Evolutionary conservation across 1,140 invertebrate genomes (phyloP), one percentile per base, ranked within the genome.

Genomic region (Penaeus indicus): DNA sequence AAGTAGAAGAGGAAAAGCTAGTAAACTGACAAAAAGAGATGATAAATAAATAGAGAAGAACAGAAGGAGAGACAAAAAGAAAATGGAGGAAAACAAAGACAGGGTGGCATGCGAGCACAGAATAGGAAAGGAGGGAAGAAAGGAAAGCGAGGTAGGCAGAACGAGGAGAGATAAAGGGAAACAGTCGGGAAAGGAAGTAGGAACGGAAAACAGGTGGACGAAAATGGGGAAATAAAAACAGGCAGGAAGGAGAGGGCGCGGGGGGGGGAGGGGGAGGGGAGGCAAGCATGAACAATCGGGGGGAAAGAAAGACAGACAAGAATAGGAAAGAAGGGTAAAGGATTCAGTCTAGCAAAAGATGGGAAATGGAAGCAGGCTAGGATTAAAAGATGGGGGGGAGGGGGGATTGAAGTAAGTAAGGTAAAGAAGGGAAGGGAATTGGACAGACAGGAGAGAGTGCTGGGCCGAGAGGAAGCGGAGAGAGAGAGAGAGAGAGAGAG

Each of bases 31-130:
- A 67, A 67, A 7, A 22, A 67, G 64, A 25, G 0, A 67, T 25
- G 64, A 67, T 67, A 67, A 67, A 67, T 67, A 25, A 67, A 67
- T 22, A 67, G 64, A 67, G 64, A 67, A 67, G 64, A 25, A 3
- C 21, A 25, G 64, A 25, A 67, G 64, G 64, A 25, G 11, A 67
- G 2, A 67, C 21, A 22, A 25, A 67, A 67, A 25, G 11, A 7
- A 67, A 25, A 25, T 22, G 11, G 7, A 67, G 11, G 64, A 67
- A 25, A 67, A 25, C 3, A 25, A 25, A 67, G 11, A 67, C 21
- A 25, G 64, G 11, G 64, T 22, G 7, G 11, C 21, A 25, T 22
- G 21, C 64, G 8, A 67, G 11, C 64, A 67, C 4, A 0, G 25
- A 67, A 25, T 22, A 67, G 25, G 25, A 67, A 25, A 67, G 64